Base-by-base conservation (phyloP, 37 sponge, comb jelly and placozoan genomes). In the Haliclona indistincta region DNA sequence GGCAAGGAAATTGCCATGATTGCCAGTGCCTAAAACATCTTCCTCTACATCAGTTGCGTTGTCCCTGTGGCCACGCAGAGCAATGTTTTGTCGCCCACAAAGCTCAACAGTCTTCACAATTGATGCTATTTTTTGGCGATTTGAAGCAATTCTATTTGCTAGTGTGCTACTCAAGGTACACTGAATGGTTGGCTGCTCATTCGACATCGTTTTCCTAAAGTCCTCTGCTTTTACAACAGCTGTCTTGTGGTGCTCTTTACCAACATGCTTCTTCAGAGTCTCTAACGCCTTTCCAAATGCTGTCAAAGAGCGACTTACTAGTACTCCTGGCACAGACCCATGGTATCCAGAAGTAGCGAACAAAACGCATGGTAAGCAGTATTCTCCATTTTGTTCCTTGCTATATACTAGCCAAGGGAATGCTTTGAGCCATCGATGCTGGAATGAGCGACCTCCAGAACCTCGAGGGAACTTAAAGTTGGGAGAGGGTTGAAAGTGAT, bases 11-110 rank as follows among this genome's bases (percentile, higher is more conserved):
- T 79, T 79, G 44, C 79, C 79, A 68, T 68, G 79, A 70, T 79
- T 79, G 2, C 19, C n/a, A 38, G 33, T 37, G 6, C 22, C 54
- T 44, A 29, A 41, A n/a, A 38, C 32, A 43, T n/a, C 73, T 69
- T 52, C 77, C 35, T 76, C 52, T 8, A 83, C 47, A 63, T 61
- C 60, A 67, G 76, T 83, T 25, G 44, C 70, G 69, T 64, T 36
- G 72, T 84, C 84, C 41, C 54, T 70, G 58, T 84, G 84, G 76
- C 84, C 84, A 70, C 84, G 77, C 33, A 84, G 73, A 43, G 77
- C 30, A 42, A 84, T 68, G 70, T 79, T 79, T 41, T 79, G 80
- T 56, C 80, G 11, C 2, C 80, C 70, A 79, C 71, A 69, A 5
- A 69, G 23, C 20, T 73, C 23, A 28, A 82, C 65, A 19, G 83